These are phyloP conservation scores for Ceratotherium simum DNA, from an alignment of 2,113 vertebrate genomes.

Conservation along the genomic window DNA sequence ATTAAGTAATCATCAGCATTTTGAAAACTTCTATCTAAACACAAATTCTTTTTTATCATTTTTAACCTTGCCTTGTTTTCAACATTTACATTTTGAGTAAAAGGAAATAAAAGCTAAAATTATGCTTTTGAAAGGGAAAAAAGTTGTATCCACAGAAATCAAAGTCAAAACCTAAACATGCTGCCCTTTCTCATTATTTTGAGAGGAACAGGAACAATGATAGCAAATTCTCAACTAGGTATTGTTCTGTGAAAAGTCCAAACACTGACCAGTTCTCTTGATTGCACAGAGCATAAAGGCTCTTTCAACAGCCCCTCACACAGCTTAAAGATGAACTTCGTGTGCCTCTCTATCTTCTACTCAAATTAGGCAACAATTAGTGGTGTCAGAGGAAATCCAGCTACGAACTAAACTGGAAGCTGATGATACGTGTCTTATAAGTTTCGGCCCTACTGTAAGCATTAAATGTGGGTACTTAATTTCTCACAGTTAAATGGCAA, in stretches of 20 bases:
- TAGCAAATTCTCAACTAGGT: constrained; percentile 80
- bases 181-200: constrained; percentile 18
- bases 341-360: constrained; percentile 65
- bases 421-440: neutral
- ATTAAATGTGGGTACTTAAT: constrained; percentile 21
- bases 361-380: constrained; percentile 68
- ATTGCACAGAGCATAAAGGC: constrained; percentile 77
- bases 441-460: neutral
- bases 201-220: constrained; percentile 70
- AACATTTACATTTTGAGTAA: constrained; percentile 56
- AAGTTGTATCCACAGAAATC: neutral
- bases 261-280: constrained; percentile 72
- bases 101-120: constrained; percentile 57
- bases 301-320: constrained; percentile 77
- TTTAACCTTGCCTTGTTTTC: constrained; percentile 48
- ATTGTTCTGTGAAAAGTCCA: constrained; percentile 79
- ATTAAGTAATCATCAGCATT: constrained; percentile 42
- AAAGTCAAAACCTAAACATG: constrained; percentile 46
- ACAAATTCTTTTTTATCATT: neutral
- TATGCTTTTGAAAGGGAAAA: constrained; percentile 57
- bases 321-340: constrained; percentile 62
- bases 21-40: constrained; percentile 50
- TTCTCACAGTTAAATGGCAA: constrained; percentile 54
- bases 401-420: constrained; percentile 22
- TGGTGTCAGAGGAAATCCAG: constrained; percentile 43